Evolutionary conservation across 2,797 vertebrate genomes (phyloP).

Genomic region (Phataginus tricuspis): DNA sequence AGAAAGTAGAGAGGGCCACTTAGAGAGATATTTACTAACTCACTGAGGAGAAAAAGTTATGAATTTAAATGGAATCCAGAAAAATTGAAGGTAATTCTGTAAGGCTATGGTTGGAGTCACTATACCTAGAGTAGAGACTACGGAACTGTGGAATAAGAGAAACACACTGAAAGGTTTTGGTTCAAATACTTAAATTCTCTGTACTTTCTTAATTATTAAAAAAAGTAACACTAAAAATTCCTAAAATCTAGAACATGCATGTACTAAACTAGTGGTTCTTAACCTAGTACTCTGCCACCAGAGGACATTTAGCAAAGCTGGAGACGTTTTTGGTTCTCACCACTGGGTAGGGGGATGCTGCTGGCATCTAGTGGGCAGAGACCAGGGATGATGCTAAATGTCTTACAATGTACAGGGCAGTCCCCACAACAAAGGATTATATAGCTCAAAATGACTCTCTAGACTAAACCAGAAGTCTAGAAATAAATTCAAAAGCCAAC

Average conservation of each 20-base stretch:
- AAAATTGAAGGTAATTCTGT: background rate
- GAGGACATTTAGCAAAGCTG: background rate
- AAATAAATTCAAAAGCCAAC: constrained; percentile 20
- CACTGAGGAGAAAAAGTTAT: background rate
- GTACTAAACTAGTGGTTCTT: background rate
- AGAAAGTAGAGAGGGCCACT: background rate
- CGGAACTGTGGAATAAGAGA: background rate
- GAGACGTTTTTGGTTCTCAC: background rate
- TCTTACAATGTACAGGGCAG: background rate
- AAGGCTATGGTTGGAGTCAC: background rate
- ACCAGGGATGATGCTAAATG: background rate
- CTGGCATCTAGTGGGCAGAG: background rate
- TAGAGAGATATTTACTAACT: background rate
- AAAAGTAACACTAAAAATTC: background rate
- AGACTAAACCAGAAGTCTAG: background rate
- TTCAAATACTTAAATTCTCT: background rate
- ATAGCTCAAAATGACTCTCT: background rate
- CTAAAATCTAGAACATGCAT: background rate
- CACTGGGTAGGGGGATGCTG: background rate
- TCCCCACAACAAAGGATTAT: background rate
- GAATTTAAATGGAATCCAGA: background rate
- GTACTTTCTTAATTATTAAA: background rate
- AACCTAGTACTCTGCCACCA: background rate
- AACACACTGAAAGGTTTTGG: background rate
- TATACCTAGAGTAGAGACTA: background rate